Percentiles rank a stretch among this genome's conserved stretches.
Evolutionary conservation across 2,113 vertebrate genomes (phyloP).

Genomic region (Lophura nycthemera): DNA sequence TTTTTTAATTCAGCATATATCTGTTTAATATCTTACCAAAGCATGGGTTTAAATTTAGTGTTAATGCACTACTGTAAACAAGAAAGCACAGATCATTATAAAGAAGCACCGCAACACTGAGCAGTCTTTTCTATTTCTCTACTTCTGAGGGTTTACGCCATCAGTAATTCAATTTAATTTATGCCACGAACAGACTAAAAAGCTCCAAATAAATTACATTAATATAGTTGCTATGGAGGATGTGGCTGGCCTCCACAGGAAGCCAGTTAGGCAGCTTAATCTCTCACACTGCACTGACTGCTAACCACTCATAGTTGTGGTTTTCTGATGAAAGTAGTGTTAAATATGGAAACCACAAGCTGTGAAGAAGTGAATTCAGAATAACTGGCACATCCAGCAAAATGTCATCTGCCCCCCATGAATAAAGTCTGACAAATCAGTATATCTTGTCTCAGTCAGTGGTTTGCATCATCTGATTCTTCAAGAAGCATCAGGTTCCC

Average conservation of each 20-base stretch:
- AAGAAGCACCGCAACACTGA: not conserved
- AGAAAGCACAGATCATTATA: not conserved
- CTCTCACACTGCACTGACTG: not conserved
- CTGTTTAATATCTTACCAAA: not conserved
- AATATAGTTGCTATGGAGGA: conserved; percentile 14
- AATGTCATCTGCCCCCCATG: not conserved
- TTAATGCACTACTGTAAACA: not conserved
- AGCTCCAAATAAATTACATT: conserved; percentile 28
- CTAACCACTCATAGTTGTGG: not conserved
- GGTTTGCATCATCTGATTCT: not conserved
- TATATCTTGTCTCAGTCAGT: not conserved
- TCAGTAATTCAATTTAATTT: conserved; percentile 16
- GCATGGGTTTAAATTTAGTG: not conserved
- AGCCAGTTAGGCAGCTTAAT: conserved; percentile 29
- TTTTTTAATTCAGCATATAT: not conserved
- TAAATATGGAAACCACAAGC: conserved; percentile 45
- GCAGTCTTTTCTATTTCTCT: not conserved
- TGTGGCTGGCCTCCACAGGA: conserved; percentile 1
- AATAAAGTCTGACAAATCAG: not conserved
- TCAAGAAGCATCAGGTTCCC: not conserved
- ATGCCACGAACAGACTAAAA: not conserved
- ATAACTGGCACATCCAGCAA: not conserved
- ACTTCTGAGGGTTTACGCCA: not conserved
- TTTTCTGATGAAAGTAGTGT: not conserved
- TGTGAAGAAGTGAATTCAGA: conserved; percentile 16